Percentiles rank a stretch among this genome's conserved stretches.
These are phyloP conservation scores for Brachionus angularis DNA, from an alignment of 1,140 invertebrate species.

Conservation along the genomic window DNA sequence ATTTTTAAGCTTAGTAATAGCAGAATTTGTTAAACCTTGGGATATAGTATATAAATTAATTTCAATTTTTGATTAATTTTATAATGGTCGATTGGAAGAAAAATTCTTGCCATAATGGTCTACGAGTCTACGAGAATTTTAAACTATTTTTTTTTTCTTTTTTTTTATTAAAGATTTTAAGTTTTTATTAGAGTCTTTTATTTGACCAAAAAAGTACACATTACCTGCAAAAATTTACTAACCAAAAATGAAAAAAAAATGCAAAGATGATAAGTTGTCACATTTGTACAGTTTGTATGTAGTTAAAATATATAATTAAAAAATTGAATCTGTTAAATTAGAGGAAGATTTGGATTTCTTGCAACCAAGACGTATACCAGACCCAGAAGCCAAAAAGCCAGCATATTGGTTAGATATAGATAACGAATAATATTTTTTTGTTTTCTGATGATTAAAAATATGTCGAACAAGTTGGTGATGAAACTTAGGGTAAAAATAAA, in stretches of 20 bases:
- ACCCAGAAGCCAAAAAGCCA: conserved; percentile 87
- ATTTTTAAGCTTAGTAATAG: too few relatives aligned
- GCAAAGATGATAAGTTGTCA: conserved; percentile 86
- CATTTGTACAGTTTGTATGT: conserved; percentile 92
- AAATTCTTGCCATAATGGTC: too few relatives aligned
- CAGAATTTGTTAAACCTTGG: too few relatives aligned
- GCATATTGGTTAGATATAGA: conserved; percentile 66
- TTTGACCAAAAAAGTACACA: conserved; percentile 96
- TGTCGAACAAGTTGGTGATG: conserved; percentile 59
- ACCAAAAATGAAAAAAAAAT: conserved; percentile 81
- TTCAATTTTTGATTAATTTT: too few relatives aligned
- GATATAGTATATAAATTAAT: too few relatives aligned
- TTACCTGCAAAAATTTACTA: conserved; percentile 92
- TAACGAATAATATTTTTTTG: conserved; percentile 74
- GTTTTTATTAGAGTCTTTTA: too few relatives aligned
- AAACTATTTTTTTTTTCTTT: too few relatives aligned
- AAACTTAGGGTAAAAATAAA: conserved; percentile 35
- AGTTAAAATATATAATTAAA: conserved; percentile 94
- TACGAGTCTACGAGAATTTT: too few relatives aligned
- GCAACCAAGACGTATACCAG: conserved; percentile 61
- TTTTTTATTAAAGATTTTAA: too few relatives aligned
- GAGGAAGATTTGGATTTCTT: conserved; percentile 97
- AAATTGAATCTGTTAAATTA: conserved; percentile 85
- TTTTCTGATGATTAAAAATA: conserved; percentile 81
- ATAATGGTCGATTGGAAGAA: too few relatives aligned